Evolutionary conservation across 2,113 vertebrate species (phyloP).

Genomic region (Cololabis saira): DNA sequence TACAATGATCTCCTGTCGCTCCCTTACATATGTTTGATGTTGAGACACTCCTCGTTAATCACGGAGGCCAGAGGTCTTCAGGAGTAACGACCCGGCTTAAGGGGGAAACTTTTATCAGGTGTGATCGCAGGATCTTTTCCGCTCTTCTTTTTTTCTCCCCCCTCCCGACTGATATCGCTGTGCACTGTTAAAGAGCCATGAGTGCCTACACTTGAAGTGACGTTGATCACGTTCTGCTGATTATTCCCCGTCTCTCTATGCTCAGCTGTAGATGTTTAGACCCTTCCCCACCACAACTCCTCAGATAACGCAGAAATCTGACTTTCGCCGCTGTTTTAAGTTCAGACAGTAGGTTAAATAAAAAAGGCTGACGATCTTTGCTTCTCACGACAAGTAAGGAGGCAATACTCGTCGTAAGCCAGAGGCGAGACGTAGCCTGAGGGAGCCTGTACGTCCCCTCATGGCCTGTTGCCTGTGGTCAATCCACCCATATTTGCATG

Average conservation of each 20-base stretch:
- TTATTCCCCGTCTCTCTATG: slow-evolving; percentile 32
- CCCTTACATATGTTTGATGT: slow-evolving; percentile 40
- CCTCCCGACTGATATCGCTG: slow-evolving; percentile 47
- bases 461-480: slow-evolving; percentile 7
- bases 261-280: slow-evolving; percentile 27
- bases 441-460: slow-evolving; percentile 48
- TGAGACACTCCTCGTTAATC: slow-evolving; percentile 31
- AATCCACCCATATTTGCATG: slow-evolving; percentile 37
- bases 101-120: slow-evolving; percentile 27
- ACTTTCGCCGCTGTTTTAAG: slow-evolving; percentile 13
- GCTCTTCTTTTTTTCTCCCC: background rate
- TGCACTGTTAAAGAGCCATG: slow-evolving; percentile 74
- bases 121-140: background rate
- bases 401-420: background rate
- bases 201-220: slow-evolving; percentile 75
- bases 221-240: slow-evolving; percentile 57
- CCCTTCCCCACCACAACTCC: background rate
- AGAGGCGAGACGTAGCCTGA: no score
- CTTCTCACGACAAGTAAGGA: slow-evolving; percentile 29
- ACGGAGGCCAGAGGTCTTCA: slow-evolving; percentile 32
- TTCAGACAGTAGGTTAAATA: slow-evolving; percentile 8
- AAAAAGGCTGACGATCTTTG: slow-evolving; percentile 2
- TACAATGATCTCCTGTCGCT: slow-evolving; percentile 6
- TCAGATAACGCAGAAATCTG: slow-evolving; percentile 9
- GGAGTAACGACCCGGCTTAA: slow-evolving; percentile 19